Evolutionary conservation across 2,113 vertebrate species (phyloP).

Genomic region (Serilophus lunatus): DNA sequence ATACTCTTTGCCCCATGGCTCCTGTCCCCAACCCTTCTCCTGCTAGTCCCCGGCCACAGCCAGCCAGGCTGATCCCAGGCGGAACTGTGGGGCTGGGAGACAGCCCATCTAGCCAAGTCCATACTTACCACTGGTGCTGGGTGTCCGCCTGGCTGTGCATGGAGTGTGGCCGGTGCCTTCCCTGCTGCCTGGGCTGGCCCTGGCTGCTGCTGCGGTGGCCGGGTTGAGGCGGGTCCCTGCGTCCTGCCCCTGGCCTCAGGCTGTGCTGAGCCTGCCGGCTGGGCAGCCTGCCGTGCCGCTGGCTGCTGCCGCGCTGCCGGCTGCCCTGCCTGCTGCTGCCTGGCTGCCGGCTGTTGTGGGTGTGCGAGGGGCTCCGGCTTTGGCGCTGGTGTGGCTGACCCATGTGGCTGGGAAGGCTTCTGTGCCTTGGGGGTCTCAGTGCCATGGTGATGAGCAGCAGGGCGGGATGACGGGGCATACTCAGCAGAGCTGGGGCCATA

Average conservation of each 20-base stretch:
- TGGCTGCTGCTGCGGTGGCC: constrained; percentile 64
- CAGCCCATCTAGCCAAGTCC: not conserved
- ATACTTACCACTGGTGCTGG: constrained; percentile 75
- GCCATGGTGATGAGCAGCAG: constrained; percentile 77
- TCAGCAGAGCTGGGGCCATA: constrained; percentile 80
- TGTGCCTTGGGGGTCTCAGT: constrained; percentile 82
- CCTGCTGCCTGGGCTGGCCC: constrained; percentile 25
- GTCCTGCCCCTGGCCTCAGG: constrained; percentile 15
- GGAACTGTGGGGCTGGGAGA: not conserved
- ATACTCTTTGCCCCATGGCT: not conserved
- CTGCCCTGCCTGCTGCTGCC: constrained; percentile 63
- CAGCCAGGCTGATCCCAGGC: fast-evolving
- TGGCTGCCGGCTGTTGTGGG: constrained; percentile 64
- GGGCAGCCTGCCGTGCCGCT: constrained; percentile 60
- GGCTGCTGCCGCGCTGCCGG: constrained; percentile 64
- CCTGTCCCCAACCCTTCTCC: not conserved
- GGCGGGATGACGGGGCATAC: constrained; percentile 75
- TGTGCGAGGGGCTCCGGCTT: constrained; percentile 68
- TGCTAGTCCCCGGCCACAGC: not conserved
- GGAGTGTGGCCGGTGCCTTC: constrained; percentile 60
- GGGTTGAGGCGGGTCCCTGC: constrained; percentile 47
- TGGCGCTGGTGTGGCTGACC: constrained; percentile 70
- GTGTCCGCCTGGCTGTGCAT: constrained; percentile 65
- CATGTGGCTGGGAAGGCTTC: constrained; percentile 75
- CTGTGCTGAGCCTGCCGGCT: not conserved